Percentiles rank a stretch among this genome's conserved stretches.
phyloP scores from a whole-genome alignment of 2,888 invertebrate genomes.

The Psococerastis gibbosa region DNA sequence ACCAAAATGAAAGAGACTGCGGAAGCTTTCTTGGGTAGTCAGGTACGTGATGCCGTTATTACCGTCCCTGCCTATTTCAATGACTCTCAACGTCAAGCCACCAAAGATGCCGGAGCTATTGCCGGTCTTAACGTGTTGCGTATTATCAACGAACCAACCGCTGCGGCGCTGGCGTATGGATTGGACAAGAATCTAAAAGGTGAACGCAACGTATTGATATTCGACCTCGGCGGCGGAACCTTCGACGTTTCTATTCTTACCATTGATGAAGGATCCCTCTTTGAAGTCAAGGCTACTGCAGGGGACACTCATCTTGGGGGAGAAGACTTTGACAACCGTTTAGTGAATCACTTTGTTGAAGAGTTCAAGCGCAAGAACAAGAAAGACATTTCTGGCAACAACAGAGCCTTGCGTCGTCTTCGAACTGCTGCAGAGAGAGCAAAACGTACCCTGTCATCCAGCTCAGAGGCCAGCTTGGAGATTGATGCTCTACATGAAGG shows the following conservation, averaged over 20 bases:
- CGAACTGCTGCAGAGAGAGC: slow-evolving; percentile 23
- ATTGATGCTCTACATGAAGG: slow-evolving; percentile 22
- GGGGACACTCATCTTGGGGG: slow-evolving; percentile 72
- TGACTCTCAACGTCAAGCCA: slow-evolving; percentile 54
- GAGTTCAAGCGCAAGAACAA: slow-evolving; percentile 24
- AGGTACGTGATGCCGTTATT: slow-evolving; percentile 47
- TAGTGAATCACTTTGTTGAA: slow-evolving; percentile 26
- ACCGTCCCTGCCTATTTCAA: slow-evolving; percentile 54
- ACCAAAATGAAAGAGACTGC: slow-evolving; percentile 44
- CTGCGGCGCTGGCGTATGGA: slow-evolving; percentile 57
- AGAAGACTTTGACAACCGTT: slow-evolving; percentile 36
- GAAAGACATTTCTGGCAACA: slow-evolving; percentile 22
- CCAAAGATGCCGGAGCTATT: slow-evolving; percentile 65
- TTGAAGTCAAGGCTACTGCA: slow-evolving; percentile 64
- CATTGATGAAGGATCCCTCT: slow-evolving; percentile 56
- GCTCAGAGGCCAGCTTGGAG: slow-evolving; percentile 22
- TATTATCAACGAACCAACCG: slow-evolving; percentile 85
- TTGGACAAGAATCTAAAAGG: slow-evolving; percentile 44
- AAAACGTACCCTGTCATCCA: slow-evolving; percentile 22
- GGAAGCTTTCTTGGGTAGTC: slow-evolving; percentile 47
- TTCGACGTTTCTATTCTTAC: slow-evolving; percentile 71
- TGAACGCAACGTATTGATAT: slow-evolving; percentile 42
- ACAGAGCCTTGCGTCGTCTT: slow-evolving; percentile 20
- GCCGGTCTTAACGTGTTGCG: slow-evolving; percentile 74
- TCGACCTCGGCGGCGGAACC: slow-evolving; percentile 59